These are phyloP conservation scores for Echinometra lucunter DNA, from an alignment of 53 echinoderm and acorn worm genomes.

Conservation along the genomic window DNA sequence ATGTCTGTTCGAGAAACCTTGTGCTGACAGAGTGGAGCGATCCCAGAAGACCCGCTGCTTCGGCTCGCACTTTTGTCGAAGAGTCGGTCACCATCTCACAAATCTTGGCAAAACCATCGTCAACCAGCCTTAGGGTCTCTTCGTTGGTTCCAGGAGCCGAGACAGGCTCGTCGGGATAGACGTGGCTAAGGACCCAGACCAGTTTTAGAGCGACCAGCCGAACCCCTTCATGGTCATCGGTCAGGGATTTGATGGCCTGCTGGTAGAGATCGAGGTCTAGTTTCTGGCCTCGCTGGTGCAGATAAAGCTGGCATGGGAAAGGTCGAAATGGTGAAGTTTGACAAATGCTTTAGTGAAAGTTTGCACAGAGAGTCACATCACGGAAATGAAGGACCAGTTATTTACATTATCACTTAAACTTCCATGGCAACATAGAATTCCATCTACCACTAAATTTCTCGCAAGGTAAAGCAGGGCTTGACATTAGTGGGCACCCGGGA, in stretches of 20 bases:
- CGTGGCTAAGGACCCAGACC: constrained; percentile 92
- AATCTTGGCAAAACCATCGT: constrained; percentile 96
- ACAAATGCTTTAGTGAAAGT: background rate
- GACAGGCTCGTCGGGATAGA: constrained; percentile 92
- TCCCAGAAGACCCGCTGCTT: constrained; percentile 90
- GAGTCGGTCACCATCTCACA: constrained; percentile 87
- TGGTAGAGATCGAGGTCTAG: constrained; percentile 88
- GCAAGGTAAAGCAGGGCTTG: no score
- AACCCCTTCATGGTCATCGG: constrained; percentile 91
- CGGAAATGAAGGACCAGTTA: no score
- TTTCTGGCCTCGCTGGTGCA: constrained; percentile 93
- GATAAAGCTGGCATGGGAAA: constrained; percentile 69
- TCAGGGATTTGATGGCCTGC: constrained; percentile 79
- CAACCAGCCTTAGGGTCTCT: constrained; percentile 85
- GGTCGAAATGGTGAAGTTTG: background rate
- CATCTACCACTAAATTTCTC: no score
- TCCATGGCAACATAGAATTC: no score
- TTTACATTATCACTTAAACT: no score
- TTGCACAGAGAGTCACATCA: background rate
- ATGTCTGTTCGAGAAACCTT: constrained; percentile 90
- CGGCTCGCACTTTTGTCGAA: constrained; percentile 67
- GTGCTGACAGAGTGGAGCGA: constrained; percentile 89
- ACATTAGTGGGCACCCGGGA: no score
- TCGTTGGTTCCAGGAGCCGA: constrained; percentile 78
- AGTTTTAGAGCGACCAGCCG: constrained; percentile 87